Evolutionary conservation across 2,113 vertebrate species (phyloP).

Genomic region (Cynoglossus semilaevis): DNA sequence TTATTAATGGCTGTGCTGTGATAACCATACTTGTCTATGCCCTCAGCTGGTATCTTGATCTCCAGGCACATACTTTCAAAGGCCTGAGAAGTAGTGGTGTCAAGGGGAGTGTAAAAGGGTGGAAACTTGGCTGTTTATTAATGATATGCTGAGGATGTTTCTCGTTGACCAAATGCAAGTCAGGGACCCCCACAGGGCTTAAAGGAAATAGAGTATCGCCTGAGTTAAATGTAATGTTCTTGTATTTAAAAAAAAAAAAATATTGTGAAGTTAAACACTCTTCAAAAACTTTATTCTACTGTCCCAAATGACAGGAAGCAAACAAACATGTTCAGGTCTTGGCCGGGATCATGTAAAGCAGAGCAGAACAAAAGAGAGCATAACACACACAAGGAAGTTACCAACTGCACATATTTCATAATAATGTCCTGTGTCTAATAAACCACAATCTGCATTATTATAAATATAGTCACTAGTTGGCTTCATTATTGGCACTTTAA

Average conservation of each 20-base stretch:
- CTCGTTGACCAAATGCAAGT: constrained; percentile 26
- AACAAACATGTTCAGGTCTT: too few species aligned
- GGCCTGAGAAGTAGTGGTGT: constrained; percentile 44
- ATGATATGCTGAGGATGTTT: constrained; percentile 39
- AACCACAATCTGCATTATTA: constrained; percentile 7
- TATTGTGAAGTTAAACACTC: too few species aligned
- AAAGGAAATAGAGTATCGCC: too few species aligned
- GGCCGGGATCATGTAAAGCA: background rate
- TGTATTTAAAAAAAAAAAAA: too few species aligned
- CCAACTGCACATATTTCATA: constrained; percentile 32
- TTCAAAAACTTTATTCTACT: too few species aligned
- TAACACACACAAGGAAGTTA: constrained; percentile 19
- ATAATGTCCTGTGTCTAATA: constrained; percentile 25
- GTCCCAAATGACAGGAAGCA: too few species aligned
- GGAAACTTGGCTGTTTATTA: constrained; percentile 46
- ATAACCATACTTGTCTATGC: constrained; percentile 57
- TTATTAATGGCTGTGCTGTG: constrained; percentile 55
- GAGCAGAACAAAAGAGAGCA: background rate
- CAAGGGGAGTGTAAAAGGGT: constrained; percentile 35
- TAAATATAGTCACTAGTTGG: constrained; percentile 12
- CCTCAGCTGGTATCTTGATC: constrained; percentile 57
- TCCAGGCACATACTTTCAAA: constrained; percentile 54
- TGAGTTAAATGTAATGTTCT: too few species aligned
- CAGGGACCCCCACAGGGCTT: too few species aligned
- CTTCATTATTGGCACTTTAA: background rate